Evolutionary conservation across 2,113 vertebrate species (phyloP).

Genomic region (Sylvia atricapilla): DNA sequence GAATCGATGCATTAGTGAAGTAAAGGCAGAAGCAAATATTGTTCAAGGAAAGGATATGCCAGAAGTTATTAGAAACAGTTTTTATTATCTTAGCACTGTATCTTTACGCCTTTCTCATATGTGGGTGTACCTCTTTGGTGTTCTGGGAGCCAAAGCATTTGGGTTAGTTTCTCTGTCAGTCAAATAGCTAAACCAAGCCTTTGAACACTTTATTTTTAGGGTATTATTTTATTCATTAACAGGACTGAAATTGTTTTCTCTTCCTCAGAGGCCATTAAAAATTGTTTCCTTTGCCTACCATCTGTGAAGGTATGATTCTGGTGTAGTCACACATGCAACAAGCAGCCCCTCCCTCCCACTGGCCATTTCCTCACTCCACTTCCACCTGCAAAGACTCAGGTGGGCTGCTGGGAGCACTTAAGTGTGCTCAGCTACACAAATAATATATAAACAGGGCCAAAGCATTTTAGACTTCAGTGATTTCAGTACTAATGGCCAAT

Average conservation of each 20-base stretch:
- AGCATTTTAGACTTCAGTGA: not conserved
- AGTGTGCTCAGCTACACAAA: not conserved
- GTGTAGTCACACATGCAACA: not conserved
- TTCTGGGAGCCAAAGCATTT: not conserved
- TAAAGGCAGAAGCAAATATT: not conserved
- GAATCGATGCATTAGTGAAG: not conserved
- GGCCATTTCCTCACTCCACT: accelerated
- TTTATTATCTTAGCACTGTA: not conserved
- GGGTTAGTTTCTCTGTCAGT: not conserved
- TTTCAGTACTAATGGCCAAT: not conserved
- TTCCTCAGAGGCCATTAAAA: not conserved
- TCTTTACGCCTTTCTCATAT: not conserved
- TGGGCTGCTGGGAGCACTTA: not conserved
- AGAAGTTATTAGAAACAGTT: not conserved
- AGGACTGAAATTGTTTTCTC: not conserved
- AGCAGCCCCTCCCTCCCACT: not conserved
- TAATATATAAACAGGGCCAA: not conserved
- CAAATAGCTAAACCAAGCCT: not conserved
- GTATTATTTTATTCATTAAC: not conserved
- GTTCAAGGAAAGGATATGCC: not conserved
- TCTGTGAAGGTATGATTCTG: not conserved
- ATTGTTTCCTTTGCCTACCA: not conserved
- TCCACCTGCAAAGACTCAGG: not conserved
- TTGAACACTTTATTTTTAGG: not conserved
- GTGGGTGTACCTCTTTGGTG: not conserved